phyloP scores from a whole-genome alignment of 2,888 invertebrate genomes.

The Tillus elongatus region DNA sequence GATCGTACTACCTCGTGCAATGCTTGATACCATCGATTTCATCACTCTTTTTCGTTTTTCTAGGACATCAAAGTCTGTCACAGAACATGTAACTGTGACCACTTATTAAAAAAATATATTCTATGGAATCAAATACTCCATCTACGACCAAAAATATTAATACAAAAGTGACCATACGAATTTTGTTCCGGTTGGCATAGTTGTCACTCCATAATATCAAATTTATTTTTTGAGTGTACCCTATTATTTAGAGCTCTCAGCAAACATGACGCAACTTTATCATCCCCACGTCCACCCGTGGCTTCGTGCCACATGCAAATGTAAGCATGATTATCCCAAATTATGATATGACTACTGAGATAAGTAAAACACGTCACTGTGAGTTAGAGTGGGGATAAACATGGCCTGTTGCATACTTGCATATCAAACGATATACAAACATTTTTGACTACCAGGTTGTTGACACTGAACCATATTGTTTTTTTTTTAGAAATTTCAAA shows the following conservation, averaged over 20 bases:
- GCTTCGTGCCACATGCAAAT: constrained; percentile 12
- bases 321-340: constrained; percentile 12
- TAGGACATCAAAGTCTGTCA: constrained; percentile 11
- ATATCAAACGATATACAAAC: background rate
- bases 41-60: constrained; percentile 11
- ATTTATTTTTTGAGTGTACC: background rate
- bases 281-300: no score
- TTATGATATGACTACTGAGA: constrained; percentile 13
- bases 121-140: background rate
- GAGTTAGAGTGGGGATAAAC: constrained; percentile 6
- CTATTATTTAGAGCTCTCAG: constrained; percentile 1
- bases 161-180: constrained; percentile 2
- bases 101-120: constrained; percentile 5
- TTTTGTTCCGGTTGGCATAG: constrained; percentile 1
- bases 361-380: constrained; percentile 12
- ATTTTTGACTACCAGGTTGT: constrained; percentile 1
- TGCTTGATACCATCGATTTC: constrained; percentile 10
- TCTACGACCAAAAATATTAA: background rate
- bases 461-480: background rate
- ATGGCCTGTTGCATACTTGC: no score
- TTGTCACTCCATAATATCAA: constrained; percentile 2
- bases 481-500: background rate
- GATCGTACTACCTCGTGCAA: constrained; percentile 12
- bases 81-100: constrained; percentile 12
- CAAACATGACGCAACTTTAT: no score